Evolutionary conservation across 2,888 invertebrate species (phyloP).

Genomic region (Spilosoma lubricipeda): DNA sequence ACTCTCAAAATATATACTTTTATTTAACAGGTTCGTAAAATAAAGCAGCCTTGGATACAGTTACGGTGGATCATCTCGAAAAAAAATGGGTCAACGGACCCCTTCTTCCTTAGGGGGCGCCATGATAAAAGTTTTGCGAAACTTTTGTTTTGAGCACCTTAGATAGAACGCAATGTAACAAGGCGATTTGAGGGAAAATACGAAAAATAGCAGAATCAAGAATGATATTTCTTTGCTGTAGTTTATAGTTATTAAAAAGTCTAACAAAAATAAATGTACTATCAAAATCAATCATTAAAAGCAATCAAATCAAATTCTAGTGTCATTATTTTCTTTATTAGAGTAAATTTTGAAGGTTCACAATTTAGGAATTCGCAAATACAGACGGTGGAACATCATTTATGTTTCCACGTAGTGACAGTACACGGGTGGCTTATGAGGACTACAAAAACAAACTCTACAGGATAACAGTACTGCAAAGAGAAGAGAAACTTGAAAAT

Average conservation of each 20-base stretch:
- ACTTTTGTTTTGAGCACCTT: constrained; percentile 85
- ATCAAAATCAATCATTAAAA: neutral
- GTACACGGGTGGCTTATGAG: too few relatives aligned
- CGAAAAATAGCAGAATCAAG: constrained; percentile 23
- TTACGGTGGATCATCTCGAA: constrained; percentile 71
- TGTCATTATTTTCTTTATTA: neutral
- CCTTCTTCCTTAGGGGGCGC: constrained; percentile 66
- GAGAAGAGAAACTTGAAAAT: too few relatives aligned
- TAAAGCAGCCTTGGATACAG: constrained; percentile 46
- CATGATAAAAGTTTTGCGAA: constrained; percentile 80
- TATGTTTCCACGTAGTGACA: neutral
- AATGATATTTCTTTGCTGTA: constrained; percentile 15
- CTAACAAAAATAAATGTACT: neutral
- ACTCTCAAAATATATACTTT: neutral
- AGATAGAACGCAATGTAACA: constrained; percentile 57
- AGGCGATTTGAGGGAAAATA: constrained; percentile 46
- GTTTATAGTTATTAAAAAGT: constrained; percentile 1
- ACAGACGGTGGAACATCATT: neutral
- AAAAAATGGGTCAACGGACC: constrained; percentile 82
- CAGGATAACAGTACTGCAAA: too few relatives aligned
- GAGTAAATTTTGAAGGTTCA: neutral
- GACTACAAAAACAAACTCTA: too few relatives aligned
- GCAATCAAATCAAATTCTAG: neutral
- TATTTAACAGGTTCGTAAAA: constrained; percentile 27
- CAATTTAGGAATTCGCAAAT: neutral